phyloP scores from a whole-genome alignment of 2,113 vertebrate genomes.

The Ceyx melanurus region DNA sequence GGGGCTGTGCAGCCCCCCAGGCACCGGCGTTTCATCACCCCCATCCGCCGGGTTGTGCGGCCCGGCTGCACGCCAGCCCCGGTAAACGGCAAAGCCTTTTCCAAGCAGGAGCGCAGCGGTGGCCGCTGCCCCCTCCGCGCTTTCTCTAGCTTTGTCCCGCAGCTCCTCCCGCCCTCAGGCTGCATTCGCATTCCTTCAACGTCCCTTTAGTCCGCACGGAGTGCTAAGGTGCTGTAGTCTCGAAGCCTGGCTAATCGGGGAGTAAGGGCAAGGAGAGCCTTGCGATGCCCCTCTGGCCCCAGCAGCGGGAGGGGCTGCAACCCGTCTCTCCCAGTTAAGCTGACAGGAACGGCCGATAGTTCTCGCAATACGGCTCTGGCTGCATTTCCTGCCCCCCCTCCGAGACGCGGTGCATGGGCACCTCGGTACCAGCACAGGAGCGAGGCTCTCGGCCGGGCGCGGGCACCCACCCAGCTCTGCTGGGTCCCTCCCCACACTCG shows the following conservation, averaged over 20 bases:
- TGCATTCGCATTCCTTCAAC: not conserved
- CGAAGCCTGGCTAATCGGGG: too few relatives aligned
- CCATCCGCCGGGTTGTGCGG: too few relatives aligned
- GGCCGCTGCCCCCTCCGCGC: not conserved
- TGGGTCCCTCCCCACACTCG: not conserved
- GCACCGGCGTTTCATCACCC: conserved; percentile 52
- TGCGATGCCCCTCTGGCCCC: too few relatives aligned
- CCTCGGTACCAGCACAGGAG: too few relatives aligned
- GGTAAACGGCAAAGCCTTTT: not conserved
- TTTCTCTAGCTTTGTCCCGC: not conserved
- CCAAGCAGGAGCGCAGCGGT: not conserved
- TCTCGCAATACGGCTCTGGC: too few relatives aligned
- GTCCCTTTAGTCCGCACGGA: not conserved
- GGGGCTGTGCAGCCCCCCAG: conserved; percentile 17
- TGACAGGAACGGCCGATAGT: not conserved
- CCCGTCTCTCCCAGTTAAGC: too few relatives aligned
- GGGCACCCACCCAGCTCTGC: not conserved
- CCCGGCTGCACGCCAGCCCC: not conserved
- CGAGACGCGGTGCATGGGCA: not conserved
- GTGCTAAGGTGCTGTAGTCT: not conserved
- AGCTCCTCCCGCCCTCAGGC: not conserved
- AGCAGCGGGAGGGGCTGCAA: too few relatives aligned
- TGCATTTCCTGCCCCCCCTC: too few relatives aligned
- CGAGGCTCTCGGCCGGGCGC: not conserved
- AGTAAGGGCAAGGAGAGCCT: not conserved